Conservation (phyloP, 53 echinoderm and acorn worm genomes). For the Paracentrotus lividus region DNA sequence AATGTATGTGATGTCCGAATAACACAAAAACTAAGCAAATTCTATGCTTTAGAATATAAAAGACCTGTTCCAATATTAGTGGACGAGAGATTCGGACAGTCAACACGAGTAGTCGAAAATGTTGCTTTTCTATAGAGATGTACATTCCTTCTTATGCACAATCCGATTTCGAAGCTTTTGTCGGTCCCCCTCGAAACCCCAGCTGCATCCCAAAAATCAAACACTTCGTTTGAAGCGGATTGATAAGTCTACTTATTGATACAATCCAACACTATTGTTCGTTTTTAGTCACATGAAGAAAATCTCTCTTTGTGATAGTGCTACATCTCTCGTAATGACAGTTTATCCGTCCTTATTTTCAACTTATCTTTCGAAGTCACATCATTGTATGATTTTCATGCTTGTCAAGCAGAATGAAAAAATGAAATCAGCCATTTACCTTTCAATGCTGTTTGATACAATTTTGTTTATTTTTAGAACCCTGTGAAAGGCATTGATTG, state of each 20-base stretch:
- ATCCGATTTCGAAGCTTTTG: neutral
- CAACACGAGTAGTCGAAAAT: conserved; percentile 9
- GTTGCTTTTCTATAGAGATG: conserved; percentile 15
- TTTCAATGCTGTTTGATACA: neutral
- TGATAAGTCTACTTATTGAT: neutral
- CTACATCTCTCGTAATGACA: neutral
- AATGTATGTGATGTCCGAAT: conserved; percentile 23
- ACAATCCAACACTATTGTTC: neutral
- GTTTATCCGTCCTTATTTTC: neutral
- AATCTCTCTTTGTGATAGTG: neutral
- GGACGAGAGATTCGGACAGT: conserved; percentile 23
- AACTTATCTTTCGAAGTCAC: neutral
- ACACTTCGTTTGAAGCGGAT: neutral
- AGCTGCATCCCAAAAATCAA: neutral
- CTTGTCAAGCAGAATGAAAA: neutral
- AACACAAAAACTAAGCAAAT: neutral
- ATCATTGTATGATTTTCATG: neutral
- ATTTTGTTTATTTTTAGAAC: conserved; percentile 22
- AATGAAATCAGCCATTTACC: neutral
- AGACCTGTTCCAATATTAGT: neutral
- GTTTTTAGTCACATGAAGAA: neutral
- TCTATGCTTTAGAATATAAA: neutral
- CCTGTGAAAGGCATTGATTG: neutral
- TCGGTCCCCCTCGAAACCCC: neutral
- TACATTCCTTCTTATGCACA: neutral